Conservation (phyloP, 2,113 vertebrate genomes). For the Epinephelus moara region DNA sequence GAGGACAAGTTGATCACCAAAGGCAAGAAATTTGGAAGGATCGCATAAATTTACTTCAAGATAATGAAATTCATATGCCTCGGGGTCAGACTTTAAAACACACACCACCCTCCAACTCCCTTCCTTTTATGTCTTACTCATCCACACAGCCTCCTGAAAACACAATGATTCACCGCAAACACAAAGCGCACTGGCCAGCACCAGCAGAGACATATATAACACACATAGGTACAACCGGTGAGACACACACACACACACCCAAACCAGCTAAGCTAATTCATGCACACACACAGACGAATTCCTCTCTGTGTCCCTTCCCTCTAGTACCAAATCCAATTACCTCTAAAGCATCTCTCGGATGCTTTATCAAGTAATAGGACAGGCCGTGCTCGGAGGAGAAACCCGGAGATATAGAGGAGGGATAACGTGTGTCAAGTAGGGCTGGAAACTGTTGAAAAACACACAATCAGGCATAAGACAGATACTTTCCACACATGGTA, state of each 20-base stretch:
- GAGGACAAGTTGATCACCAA: constrained; percentile 7
- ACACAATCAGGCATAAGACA: constrained; percentile 9
- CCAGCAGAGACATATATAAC: constrained; percentile 36
- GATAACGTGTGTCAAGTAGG: constrained; percentile 39
- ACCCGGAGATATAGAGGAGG: constrained; percentile 32
- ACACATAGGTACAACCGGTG: neutral
- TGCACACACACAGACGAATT: constrained; percentile 62
- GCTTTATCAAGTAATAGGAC: constrained; percentile 76
- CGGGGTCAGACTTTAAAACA: constrained; percentile 26
- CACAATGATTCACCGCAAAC: constrained; percentile 63
- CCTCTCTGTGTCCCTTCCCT: constrained; percentile 64
- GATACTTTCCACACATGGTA: neutral
- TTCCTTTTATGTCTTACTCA: constrained; percentile 55
- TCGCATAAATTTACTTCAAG: constrained; percentile 24
- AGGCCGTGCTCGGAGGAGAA: constrained; percentile 51
- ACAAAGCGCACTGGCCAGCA: constrained; percentile 23
- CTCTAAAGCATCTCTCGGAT: constrained; percentile 73
- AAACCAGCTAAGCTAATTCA: constrained; percentile 39
- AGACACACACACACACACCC: constrained; percentile 35
- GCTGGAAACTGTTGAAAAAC: constrained; percentile 30
- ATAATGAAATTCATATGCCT: constrained; percentile 14
- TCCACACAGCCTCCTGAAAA: constrained; percentile 59
- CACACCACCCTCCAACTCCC: neutral
- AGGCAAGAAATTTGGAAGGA: constrained; percentile 2
- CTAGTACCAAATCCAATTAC: constrained; percentile 79